phyloP scores from a whole-genome alignment of 2,113 vertebrate species.

The Leucopsar rothschildi region DNA sequence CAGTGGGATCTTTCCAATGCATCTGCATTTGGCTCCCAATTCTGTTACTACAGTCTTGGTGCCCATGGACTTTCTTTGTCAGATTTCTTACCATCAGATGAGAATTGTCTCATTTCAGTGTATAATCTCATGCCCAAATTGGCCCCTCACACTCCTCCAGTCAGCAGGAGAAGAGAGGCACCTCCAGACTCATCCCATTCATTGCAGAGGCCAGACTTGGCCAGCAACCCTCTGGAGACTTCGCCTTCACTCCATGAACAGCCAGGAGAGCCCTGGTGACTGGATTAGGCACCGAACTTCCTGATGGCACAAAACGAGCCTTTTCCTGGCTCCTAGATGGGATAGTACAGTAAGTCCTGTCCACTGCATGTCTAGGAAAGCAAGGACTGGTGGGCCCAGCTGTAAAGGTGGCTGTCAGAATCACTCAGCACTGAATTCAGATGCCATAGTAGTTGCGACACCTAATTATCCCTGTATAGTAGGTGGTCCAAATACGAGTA shows the following conservation, averaged over 20 bases:
- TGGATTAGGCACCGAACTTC: not conserved
- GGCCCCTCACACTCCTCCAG: not conserved
- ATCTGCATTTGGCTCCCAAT: not conserved
- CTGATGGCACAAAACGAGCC: not conserved
- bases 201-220: not conserved
- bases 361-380: not conserved
- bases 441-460: not conserved
- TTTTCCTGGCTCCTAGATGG: not conserved
- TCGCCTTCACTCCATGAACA: not conserved
- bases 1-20: not conserved
- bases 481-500: conserved; percentile 21
- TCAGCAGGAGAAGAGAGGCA: not conserved
- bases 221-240: not conserved
- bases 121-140: not conserved
- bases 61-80: not conserved
- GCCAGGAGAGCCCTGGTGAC: not conserved
- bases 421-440: not conserved
- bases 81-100: not conserved
- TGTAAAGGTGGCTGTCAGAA: not conserved
- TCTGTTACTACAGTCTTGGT: not conserved
- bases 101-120: not conserved
- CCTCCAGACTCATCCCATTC: not conserved
- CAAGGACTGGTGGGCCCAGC: not conserved
- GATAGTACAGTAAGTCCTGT: not conserved
- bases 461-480: conserved; percentile 29